Conservation (phyloP, 2,113 vertebrate species). For the Sylvietta virens region DNA sequence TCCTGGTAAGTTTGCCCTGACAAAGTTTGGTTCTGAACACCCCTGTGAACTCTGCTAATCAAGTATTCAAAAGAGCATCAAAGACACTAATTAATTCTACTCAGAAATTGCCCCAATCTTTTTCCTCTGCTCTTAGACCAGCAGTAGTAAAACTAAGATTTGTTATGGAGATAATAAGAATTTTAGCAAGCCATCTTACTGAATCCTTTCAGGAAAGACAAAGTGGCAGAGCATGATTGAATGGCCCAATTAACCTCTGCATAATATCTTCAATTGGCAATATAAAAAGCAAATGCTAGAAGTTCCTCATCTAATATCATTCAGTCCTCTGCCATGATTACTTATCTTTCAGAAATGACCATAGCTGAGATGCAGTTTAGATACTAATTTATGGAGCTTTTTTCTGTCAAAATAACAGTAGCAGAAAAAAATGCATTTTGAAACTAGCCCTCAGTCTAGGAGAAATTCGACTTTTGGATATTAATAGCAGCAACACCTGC, state of each 20-base stretch:
- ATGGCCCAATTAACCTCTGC: constrained; percentile 10
- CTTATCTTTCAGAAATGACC: background rate
- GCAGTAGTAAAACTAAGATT: background rate
- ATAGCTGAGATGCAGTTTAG: background rate
- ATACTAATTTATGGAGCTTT: background rate
- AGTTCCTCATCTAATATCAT: background rate
- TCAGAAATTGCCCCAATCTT: background rate
- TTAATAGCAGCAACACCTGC: constrained; percentile 48
- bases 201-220: constrained; percentile 4
- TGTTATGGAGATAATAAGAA: constrained; percentile 4
- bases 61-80: background rate
- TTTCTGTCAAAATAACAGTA: background rate
- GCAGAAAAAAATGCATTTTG: background rate
- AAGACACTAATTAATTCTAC: background rate
- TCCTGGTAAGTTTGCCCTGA: background rate
- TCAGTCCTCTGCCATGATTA: background rate
- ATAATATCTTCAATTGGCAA: background rate
- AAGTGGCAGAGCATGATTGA: background rate
- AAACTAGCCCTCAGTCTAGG: constrained; percentile 10
- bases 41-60: background rate
- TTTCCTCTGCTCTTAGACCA: background rate
- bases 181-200: constrained; percentile 11
- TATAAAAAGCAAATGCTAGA: background rate
- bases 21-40: background rate
- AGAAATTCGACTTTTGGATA: constrained; percentile 44